These are phyloP conservation scores for Drosophila parthenogenetica DNA, from an alignment of 2,888 invertebrate genomes.

Conservation along the genomic window DNA sequence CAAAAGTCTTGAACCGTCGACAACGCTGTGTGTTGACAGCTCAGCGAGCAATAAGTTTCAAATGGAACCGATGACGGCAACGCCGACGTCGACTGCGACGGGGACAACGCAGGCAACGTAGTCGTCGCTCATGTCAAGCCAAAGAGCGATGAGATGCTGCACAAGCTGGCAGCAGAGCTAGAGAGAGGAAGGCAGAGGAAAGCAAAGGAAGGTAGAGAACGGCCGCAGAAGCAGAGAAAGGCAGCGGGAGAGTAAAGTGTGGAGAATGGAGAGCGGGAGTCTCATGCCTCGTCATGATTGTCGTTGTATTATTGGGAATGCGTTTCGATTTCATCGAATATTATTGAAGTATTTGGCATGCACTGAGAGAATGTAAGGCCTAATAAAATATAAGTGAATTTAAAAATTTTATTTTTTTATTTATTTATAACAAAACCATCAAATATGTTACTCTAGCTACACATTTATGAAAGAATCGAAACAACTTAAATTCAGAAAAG, in stretches of 20 bases:
- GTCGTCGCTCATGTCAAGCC: conserved; percentile 65
- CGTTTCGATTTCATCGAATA: conserved; percentile 68
- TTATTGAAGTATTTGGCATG: conserved; percentile 49
- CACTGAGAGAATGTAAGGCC: conserved; percentile 48
- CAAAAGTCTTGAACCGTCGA: conserved; percentile 38
- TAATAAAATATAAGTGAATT: neutral
- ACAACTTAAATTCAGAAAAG: too few species aligned
- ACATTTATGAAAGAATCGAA: too few species aligned
- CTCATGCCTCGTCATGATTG: conserved; percentile 8
- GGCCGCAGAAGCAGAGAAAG: neutral
- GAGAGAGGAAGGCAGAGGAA: neutral
- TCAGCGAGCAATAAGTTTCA: conserved; percentile 76
- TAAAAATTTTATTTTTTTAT: too few species aligned
- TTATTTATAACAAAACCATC: too few species aligned
- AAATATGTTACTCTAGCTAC: too few species aligned
- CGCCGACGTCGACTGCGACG: conserved; percentile 48
- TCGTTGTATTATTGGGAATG: conserved; percentile 20
- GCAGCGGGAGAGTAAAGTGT: neutral
- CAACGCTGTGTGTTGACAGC: conserved; percentile 65
- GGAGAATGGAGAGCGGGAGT: neutral
- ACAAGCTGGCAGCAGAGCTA: conserved; percentile 4
- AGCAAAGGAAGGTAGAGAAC: neutral
- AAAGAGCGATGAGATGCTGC: conserved; percentile 53
- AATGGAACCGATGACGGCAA: conserved; percentile 61
- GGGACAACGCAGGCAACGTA: conserved; percentile 39